Base-by-base conservation (phyloP, 2,113 vertebrate species). In the Epinephelus fuscoguttatus region DNA sequence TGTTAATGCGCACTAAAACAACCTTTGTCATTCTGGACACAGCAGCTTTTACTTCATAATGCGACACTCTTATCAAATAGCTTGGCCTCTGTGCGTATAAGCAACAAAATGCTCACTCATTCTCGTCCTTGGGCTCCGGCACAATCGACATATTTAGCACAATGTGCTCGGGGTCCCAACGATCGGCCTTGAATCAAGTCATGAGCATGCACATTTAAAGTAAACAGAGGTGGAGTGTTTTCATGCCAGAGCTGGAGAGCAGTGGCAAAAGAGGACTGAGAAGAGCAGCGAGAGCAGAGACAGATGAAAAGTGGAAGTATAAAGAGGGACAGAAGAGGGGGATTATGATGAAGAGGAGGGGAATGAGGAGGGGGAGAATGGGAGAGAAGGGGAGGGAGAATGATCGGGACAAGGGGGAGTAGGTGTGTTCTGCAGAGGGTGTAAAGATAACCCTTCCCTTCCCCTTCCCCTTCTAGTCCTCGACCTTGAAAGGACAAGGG, bases 401-500 rank as follows among this genome's bases (percentile, higher is more conserved):
- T 10, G 40, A 68, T 62, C 6, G 21, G 47, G 50, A 77, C 12
- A 45, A 59, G 66, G 37, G 52, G 25, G 67, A 57, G 67, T 47
- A 53, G 59, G 88, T 21, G 60, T 72, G 84, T 42, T 81, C 77
- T 70, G 42, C 81, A 12, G 56, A 86, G 81, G 72, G 67, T 90
- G 79, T 80, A 79, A 90, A 83, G 75, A 84, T 69, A 80, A 81
- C 42, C 66, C 59, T 57, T 79, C 62, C 55, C 63, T 12, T 74
- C 23, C 40, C 69, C 71, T 84, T 80, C 27, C 27, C 27, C 78
- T 55, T n/a, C 53, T 18, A n/a, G 47, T 49, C 56, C 55, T 37
- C 21, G 77, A 91, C 91, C 85, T 90, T 94, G 85, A 87, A 27
- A 88, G 78, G 88, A 91, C 84, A 68, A 87, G 69, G 7, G 11